phyloP scores from a whole-genome alignment of 1,140 invertebrate genomes.

The Drosophila lacertosa region DNA sequence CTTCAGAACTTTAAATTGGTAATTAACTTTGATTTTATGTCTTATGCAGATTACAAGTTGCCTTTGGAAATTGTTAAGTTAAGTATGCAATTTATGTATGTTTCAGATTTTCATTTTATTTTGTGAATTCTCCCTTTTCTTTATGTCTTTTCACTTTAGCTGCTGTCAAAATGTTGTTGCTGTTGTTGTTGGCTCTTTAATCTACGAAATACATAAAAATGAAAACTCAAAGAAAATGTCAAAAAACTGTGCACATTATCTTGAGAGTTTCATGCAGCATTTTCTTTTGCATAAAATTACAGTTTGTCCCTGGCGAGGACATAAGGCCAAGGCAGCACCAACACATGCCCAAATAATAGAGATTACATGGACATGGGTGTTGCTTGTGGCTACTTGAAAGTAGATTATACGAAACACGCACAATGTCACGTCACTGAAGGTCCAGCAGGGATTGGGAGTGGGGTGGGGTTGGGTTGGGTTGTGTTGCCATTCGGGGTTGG shows the following conservation, averaged over 20 bases:
- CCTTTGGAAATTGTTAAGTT: slow-evolving; percentile 3
- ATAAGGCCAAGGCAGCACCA: slow-evolving; percentile 8
- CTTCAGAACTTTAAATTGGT: slow-evolving; percentile 21
- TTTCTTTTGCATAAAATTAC: slow-evolving; percentile 79
- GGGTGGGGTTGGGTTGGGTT: background rate
- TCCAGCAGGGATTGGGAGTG: slow-evolving; percentile 28
- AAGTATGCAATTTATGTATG: background rate
- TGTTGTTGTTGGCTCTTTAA: slow-evolving; percentile 14
- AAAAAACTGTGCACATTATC: slow-evolving; percentile 60
- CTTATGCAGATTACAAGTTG: slow-evolving; percentile 9
- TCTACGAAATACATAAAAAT: slow-evolving; percentile 39
- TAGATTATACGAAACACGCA: slow-evolving; percentile 63
- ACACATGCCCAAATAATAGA: slow-evolving; percentile 26
- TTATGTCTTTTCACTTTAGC: slow-evolving; percentile 20
- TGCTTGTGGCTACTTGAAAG: slow-evolving; percentile 76
- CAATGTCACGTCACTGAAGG: slow-evolving; percentile 60
- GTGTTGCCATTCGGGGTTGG: background rate
- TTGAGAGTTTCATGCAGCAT: slow-evolving; percentile 57
- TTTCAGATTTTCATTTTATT: background rate
- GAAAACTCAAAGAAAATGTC: slow-evolving; percentile 37
- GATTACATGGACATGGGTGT: slow-evolving; percentile 73
- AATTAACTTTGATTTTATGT: slow-evolving; percentile 18
- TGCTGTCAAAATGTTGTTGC: slow-evolving; percentile 11
- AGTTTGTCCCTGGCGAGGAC: slow-evolving; percentile 57
- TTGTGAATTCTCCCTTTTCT: background rate